These are phyloP conservation scores for Dendrolimus kikuchii DNA, from an alignment of 1,140 invertebrate species.

Conservation along the genomic window DNA sequence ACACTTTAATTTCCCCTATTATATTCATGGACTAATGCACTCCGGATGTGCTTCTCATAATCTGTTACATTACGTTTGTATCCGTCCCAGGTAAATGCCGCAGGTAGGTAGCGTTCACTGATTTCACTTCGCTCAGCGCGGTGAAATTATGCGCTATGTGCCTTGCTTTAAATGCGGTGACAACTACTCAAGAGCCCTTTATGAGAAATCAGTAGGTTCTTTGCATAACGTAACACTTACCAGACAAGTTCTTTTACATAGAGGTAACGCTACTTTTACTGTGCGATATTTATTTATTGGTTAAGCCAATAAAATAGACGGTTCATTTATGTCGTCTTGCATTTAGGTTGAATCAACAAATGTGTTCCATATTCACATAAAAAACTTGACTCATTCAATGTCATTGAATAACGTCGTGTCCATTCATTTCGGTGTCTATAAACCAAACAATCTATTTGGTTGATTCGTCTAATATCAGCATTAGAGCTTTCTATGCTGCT, in stretches of 20 bases:
- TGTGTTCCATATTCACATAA: no score
- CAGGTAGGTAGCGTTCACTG: constrained; percentile 16
- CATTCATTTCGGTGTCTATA: not conserved
- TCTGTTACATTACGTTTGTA: no score
- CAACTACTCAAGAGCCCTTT: constrained; percentile 8
- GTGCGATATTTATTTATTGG: constrained; percentile 1
- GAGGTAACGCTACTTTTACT: constrained; percentile 10
- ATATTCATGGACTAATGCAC: no score
- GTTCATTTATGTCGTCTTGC: no score
- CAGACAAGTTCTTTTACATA: constrained; percentile 8
- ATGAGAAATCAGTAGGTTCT: constrained; percentile 17
- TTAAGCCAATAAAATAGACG: not conserved
- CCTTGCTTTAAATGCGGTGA: constrained; percentile 5
- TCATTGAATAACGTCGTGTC: not conserved
- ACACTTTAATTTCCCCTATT: no score
- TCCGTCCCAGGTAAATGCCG: constrained; percentile 9
- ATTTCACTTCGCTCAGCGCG: constrained; percentile 14
- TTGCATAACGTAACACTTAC: constrained; percentile 4
- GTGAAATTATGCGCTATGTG: constrained; percentile 18
- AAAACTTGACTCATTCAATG: no score
- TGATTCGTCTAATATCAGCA: no score
- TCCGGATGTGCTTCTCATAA: no score
- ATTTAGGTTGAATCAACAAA: no score
- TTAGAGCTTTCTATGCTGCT: no score
- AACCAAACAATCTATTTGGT: not conserved